phyloP scores from a whole-genome alignment of 2,797 vertebrate genomes.

The Cuniculus paca region DNA sequence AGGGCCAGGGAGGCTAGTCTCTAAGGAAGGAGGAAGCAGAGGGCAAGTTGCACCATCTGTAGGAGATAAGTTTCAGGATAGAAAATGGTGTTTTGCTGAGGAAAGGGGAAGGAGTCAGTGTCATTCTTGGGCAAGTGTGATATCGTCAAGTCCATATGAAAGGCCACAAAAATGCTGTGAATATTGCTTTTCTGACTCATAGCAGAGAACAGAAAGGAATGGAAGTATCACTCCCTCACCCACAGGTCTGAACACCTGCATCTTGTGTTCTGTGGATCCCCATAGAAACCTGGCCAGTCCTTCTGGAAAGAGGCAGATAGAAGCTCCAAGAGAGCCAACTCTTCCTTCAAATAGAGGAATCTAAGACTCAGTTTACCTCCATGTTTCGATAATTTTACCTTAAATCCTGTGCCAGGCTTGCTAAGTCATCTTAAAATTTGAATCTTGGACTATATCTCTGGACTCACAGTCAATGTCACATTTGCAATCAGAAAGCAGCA shows the following conservation, averaged over 20 bases:
- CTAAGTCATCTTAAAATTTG: not conserved
- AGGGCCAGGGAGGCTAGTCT: not conserved
- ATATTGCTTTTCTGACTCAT: fast-evolving
- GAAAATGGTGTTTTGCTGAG: not conserved
- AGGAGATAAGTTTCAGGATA: not conserved
- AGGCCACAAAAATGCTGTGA: not conserved
- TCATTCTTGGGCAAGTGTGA: not conserved
- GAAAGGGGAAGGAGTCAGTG: not conserved
- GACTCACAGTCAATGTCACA: not conserved
- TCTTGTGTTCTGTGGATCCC: not conserved
- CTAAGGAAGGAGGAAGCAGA: not conserved
- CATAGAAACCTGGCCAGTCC: not conserved
- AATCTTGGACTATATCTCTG: not conserved
- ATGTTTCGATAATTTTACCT: not conserved
- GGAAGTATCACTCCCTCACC: too few species aligned
- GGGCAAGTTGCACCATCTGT: fast-evolving
- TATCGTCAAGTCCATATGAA: not conserved
- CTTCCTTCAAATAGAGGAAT: not conserved
- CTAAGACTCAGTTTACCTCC: not conserved
- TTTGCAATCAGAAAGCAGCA: not conserved
- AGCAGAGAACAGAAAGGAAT: not conserved
- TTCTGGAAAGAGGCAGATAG: not conserved
- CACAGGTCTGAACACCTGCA: fast-evolving
- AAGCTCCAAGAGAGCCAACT: not conserved
- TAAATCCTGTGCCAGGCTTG: not conserved